Conservation (phyloP, 1,140 invertebrate species). For the Zaprionus davidi region DNA sequence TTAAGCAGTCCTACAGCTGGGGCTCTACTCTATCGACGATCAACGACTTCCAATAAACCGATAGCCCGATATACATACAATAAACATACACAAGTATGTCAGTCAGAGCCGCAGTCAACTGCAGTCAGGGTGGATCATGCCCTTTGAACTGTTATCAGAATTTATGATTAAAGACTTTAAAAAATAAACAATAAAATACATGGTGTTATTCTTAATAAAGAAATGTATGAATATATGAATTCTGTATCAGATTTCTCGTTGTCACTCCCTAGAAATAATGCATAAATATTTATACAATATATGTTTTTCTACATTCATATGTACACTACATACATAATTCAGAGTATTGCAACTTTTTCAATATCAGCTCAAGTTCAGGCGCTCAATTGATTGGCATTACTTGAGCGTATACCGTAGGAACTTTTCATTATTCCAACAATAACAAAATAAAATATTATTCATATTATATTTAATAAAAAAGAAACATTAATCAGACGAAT, state of each 20-base stretch:
- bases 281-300: neutral
- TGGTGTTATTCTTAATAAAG: neutral
- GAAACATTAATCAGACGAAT: neutral
- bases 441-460: neutral
- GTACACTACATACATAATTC: neutral
- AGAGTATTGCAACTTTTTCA: conserved; percentile 7
- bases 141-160: conserved; percentile 1
- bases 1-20: conserved; percentile 80
- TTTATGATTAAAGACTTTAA: neutral
- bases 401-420: conserved; percentile 3
- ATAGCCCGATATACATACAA: neutral
- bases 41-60: conserved; percentile 18
- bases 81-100: neutral
- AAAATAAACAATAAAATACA: neutral
- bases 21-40: conserved; percentile 69
- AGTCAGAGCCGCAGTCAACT: neutral
- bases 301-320: neutral
- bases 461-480: neutral
- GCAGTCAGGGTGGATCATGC: neutral
- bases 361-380: conserved; percentile 45
- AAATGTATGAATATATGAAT: neutral
- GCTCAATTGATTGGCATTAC: conserved; percentile 21
- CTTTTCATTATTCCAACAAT: neutral
- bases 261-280: neutral
- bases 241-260: neutral